Percentiles rank a stretch among this genome's conserved stretches.
These are phyloP conservation scores for Harpalus rubripes DNA, from an alignment of 2,888 invertebrate species.

Conservation along the genomic window DNA sequence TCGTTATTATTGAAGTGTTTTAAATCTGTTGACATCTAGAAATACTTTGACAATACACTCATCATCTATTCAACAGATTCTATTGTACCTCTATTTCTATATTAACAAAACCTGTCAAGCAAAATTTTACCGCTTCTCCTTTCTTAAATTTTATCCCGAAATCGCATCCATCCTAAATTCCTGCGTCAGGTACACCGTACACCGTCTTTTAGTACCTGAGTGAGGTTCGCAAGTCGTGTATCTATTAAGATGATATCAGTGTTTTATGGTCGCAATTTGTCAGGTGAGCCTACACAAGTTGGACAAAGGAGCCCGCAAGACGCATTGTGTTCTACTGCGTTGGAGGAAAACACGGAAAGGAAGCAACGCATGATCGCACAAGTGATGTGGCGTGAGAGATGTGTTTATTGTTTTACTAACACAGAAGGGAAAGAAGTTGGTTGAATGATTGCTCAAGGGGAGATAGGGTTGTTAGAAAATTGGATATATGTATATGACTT, in stretches of 20 bases:
- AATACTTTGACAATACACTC: too few relatives aligned
- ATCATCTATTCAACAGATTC: too few relatives aligned
- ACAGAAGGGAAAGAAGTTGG: not conserved
- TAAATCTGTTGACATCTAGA: too few relatives aligned
- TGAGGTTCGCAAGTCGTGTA: slow-evolving; percentile 31
- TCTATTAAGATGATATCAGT: slow-evolving; percentile 64
- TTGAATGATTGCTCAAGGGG: not conserved
- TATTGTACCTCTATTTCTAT: too few relatives aligned
- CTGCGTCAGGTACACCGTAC: not conserved
- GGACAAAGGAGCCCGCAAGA: slow-evolving; percentile 46
- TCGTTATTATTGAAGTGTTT: too few relatives aligned
- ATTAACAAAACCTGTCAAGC: too few relatives aligned
- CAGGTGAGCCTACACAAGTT: slow-evolving; percentile 14
- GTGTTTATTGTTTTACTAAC: slow-evolving; percentile 32
- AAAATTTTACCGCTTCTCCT: too few relatives aligned
- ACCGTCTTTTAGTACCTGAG: not conserved
- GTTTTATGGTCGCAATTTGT: slow-evolving; percentile 61
- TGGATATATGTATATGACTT: too few relatives aligned
- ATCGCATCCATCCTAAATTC: not conserved
- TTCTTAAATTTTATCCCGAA: too few relatives aligned
- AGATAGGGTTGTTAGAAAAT: not conserved
- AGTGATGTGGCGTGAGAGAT: slow-evolving; percentile 38
- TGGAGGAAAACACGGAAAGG: slow-evolving; percentile 9
- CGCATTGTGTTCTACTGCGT: slow-evolving; percentile 41
- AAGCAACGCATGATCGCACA: slow-evolving; percentile 12